Evolutionary conservation across 1,140 invertebrate species (phyloP).

Genomic region (Tetranychus urticae): DNA sequence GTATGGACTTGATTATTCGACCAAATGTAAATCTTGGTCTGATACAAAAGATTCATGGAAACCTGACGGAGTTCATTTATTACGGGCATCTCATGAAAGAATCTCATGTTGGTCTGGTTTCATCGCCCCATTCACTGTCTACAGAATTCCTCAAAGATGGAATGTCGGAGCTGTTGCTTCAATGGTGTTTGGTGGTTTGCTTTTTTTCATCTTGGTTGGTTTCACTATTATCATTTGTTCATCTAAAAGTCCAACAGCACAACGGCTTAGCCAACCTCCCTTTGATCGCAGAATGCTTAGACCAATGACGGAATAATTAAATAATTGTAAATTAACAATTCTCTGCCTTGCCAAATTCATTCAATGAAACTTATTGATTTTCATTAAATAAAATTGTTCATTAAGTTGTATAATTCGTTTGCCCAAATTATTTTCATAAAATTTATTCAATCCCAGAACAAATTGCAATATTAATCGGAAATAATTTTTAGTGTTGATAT

Average conservation of each 20-base stretch:
- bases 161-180: conserved; percentile 7
- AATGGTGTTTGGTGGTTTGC: neutral
- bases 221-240: neutral
- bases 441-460: no score
- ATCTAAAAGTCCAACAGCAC: neutral
- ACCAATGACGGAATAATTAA: no score
- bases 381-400: no score
- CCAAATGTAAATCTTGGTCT: conserved; percentile 11
- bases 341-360: no score
- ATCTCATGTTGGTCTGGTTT: conserved; percentile 12
- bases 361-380: no score
- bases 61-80: conserved; percentile 7
- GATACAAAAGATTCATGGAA: conserved; percentile 5
- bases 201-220: neutral
- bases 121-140: conserved; percentile 9
- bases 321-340: no score
- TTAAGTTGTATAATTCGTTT: no score
- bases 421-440: no score
- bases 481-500: no score
- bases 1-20: neutral
- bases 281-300: no score
- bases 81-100: conserved; percentile 4
- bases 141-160: conserved; percentile 4
- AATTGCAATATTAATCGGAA: no score
- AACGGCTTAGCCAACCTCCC: no score